Evolutionary conservation across 2,113 vertebrate genomes (phyloP).

Genomic region (Plecotus auritus): DNA sequence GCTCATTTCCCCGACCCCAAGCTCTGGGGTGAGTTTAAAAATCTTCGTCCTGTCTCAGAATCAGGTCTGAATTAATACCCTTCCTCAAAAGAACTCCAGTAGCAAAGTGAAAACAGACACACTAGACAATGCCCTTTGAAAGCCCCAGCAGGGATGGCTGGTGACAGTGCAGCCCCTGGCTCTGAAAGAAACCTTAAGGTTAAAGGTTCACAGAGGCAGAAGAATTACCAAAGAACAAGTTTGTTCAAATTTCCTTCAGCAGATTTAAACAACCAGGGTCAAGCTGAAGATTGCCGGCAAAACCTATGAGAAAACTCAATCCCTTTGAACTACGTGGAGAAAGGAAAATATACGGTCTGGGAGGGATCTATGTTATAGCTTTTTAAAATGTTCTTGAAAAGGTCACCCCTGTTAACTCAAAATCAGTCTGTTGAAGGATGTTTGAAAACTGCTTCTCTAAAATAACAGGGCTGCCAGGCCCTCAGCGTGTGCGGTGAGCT

Average conservation of each 20-base stretch:
- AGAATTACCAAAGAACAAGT: constrained; percentile 83
- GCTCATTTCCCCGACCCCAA: constrained; percentile 76
- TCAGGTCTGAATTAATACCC: constrained; percentile 86
- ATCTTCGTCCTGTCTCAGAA: constrained; percentile 76
- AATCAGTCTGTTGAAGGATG: constrained; percentile 66
- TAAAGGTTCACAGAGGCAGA: constrained; percentile 83
- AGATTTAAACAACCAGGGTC: constrained; percentile 81
- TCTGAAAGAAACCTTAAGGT: constrained; percentile 79
- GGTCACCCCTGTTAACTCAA: constrained; percentile 67
- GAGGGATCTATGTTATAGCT: constrained; percentile 64
- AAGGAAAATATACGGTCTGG: constrained; percentile 34
- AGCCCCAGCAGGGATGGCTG: constrained; percentile 74
- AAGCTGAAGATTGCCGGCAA: constrained; percentile 75
- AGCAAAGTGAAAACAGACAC: constrained; percentile 88
- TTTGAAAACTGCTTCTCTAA: constrained; percentile 70
- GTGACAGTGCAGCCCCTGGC: constrained; percentile 80
- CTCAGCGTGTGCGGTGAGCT: constrained; percentile 55
- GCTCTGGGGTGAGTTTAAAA: constrained; percentile 81
- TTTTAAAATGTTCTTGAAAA: constrained; percentile 70
- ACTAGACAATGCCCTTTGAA: constrained; percentile 78
- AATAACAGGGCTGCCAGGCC: constrained; percentile 22
- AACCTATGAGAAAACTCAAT: constrained; percentile 52
- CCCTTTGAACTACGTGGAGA: constrained; percentile 72
- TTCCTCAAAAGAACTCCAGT: constrained; percentile 80
- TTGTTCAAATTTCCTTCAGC: constrained; percentile 72